phyloP scores from a whole-genome alignment of 2,113 vertebrate genomes.

The Heptranchias perlo region DNA sequence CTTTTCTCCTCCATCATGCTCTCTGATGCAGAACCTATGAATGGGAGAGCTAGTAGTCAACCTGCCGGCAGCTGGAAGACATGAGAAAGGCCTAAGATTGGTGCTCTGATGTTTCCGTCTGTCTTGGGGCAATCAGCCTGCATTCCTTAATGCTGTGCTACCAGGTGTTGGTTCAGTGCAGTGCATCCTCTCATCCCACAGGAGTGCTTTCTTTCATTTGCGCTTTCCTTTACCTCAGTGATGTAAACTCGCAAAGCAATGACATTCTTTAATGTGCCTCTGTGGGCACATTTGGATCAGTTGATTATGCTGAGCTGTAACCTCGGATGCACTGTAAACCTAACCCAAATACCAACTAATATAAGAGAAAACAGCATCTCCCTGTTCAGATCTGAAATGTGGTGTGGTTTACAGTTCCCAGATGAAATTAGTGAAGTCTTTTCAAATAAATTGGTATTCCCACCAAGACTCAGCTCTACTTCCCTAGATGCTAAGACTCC shows the following conservation, averaged over 20 bases:
- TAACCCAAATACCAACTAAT: neutral
- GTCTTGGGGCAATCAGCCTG: neutral
- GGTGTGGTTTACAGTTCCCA: neutral
- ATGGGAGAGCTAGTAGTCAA: neutral
- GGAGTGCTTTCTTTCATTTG: neutral
- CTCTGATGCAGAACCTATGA: neutral
- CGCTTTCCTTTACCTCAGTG: neutral
- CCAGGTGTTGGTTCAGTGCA: no score
- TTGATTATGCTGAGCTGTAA: neutral
- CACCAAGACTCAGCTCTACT: neutral
- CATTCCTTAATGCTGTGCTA: neutral
- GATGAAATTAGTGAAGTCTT: neutral
- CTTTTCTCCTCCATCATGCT: neutral
- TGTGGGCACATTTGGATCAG: neutral
- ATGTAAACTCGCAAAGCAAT: neutral
- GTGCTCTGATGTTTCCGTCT: no score
- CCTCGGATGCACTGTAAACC: neutral
- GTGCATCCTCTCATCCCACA: neutral
- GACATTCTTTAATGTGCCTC: neutral
- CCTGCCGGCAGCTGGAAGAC: neutral
- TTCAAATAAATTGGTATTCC: neutral
- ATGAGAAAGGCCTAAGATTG: neutral
- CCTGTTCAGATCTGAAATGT: neutral
- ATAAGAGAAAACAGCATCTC: neutral
- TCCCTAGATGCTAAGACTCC: neutral